Conservation (phyloP, 2,888 invertebrate genomes). For the Spialia ferax region DNA sequence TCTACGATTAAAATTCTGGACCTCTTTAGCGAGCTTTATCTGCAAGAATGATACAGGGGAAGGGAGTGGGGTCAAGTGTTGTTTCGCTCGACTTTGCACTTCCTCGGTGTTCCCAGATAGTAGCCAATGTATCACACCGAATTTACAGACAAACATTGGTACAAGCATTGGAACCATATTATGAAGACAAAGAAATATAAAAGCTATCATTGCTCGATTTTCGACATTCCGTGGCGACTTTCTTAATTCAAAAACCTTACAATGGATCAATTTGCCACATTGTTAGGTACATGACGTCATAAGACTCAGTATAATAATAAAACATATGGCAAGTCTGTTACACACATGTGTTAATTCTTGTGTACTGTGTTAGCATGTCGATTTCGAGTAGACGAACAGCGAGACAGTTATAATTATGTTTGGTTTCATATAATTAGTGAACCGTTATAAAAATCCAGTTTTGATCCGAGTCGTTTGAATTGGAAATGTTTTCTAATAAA, state of each 20-base stretch:
- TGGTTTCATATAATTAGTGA: neutral
- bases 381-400: neutral
- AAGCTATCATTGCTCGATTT: too few species aligned
- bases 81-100: too few species aligned
- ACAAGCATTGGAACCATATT: too few species aligned
- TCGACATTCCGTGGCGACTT: neutral
- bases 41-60: too few species aligned
- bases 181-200: too few species aligned
- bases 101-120: too few species aligned
- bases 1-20: too few species aligned
- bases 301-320: constrained; percentile 22
- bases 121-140: too few species aligned
- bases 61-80: too few species aligned
- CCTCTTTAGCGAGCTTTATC: too few species aligned
- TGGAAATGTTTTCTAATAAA: neutral
- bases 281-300: constrained; percentile 27
- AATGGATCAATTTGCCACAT: neutral
- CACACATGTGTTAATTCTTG: constrained; percentile 23
- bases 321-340: constrained; percentile 29
- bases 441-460: constrained; percentile 10
- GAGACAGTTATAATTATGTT: constrained; percentile 8
- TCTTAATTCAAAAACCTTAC: neutral
- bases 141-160: too few species aligned
- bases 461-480: neutral
- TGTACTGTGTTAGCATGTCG: neutral